Evolutionary conservation across 1,140 invertebrate species (phyloP), one percentile per base, ranked within the genome.

Genomic region (Aleiodes sp.): DNA sequence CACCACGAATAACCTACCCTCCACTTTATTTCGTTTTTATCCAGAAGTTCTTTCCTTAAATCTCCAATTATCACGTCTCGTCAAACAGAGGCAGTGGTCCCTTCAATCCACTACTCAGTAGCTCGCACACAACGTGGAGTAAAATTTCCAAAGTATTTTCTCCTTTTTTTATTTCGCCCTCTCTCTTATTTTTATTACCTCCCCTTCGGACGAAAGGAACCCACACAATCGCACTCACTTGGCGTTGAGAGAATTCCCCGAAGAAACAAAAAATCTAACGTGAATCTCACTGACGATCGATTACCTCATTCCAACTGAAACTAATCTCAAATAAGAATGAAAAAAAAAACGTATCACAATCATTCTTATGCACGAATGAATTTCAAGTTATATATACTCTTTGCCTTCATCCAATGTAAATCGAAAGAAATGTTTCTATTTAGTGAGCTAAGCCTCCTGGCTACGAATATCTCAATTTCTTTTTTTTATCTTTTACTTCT

Each of bases 361-460:
- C 46, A 52, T 65, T 46, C 26, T 28, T 56, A 35, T 56, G 65
- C 43, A 26, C 65, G 28, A 57, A 59, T 26, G 28, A 59, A 37
- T 62, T 46, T 39, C 21, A 31, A 19, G 29, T 46, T 24, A n/a
- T n/a, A n/a, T 43, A 62, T 39, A 37, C 33, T 19, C 33, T 62
- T 62, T 37, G 35, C 35, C 29, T 14, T 37, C 61, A 75, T 60
- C 29, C 52, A 74, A 80, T 74, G 70, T 71, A 76, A 79, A 76
- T 75, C 76, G 70, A 77, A 77, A 82, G 78, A 82, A 82, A 83
- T 83, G 82, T 83, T 85, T 84, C 83, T 83, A 84, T 84, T 84
- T 84, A 84, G 80, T 77, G 71, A 68, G 71, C 73, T 83, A 79
- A 82, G 80, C 82, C 79, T 79, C 2, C 33, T 70, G 41, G 52